Evolutionary conservation across 37 sponge, comb jelly and placozoan genomes (phyloP).

Genomic region (Tethya wilhelma): DNA sequence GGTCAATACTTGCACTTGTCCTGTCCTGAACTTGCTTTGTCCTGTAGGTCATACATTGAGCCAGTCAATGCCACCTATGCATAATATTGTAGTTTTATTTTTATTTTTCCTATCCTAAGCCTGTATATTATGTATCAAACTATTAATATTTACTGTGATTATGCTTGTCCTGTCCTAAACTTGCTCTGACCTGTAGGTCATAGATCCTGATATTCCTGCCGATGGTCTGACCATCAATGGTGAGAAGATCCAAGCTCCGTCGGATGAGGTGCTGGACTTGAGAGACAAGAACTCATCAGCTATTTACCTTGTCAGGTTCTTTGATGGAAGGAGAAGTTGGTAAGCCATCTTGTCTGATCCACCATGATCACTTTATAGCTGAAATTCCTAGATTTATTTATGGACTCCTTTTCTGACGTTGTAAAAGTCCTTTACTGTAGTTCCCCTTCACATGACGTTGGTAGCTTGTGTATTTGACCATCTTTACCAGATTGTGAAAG

Average conservation of each 20-base stretch:
- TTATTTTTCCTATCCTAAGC: not conserved
- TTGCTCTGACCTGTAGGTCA: conserved; percentile 65
- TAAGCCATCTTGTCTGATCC: too few species aligned
- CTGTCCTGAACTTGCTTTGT: not conserved
- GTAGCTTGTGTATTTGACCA: not conserved
- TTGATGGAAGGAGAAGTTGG: conserved; percentile 96
- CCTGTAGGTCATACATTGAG: not conserved
- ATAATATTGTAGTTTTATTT: not conserved
- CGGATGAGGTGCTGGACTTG: conserved; percentile 83
- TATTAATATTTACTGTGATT: not conserved
- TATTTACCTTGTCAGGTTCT: conserved; percentile 90
- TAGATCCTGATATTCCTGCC: conserved; percentile 82
- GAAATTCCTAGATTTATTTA: too few species aligned
- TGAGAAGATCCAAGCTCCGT: conserved; percentile 83
- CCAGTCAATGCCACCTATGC: not conserved
- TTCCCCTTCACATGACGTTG: not conserved
- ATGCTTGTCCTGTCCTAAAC: not conserved
- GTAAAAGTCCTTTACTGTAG: not conserved
- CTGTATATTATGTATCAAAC: not conserved
- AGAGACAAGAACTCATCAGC: conserved; percentile 61
- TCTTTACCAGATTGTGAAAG: not conserved
- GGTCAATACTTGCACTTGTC: not conserved
- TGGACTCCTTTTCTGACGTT: too few species aligned
- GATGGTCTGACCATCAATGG: conserved; percentile 71
- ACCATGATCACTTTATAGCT: too few species aligned